Evolutionary conservation across 2,113 vertebrate genomes (phyloP), one percentile per base, ranked within the genome.

Genomic region (Haemorhous mexicanus): DNA sequence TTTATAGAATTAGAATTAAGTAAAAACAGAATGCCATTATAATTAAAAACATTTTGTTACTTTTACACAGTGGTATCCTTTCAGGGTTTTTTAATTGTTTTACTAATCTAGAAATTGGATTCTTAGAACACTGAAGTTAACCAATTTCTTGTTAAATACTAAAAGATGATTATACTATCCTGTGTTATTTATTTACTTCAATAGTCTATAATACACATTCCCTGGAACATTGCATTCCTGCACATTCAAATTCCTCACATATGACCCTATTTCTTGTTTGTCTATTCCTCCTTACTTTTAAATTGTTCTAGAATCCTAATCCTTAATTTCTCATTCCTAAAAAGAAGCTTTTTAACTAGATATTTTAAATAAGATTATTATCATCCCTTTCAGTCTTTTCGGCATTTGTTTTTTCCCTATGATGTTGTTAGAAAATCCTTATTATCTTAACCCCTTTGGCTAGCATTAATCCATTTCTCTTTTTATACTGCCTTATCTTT

Each of bases 361-460:
- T 91, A 83, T 92, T 89, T 95, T 81, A 61, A 87, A 63, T 62
- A 69, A 90, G 78, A 89, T 94, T 97, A 87, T 44, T 89, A 96
- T 95, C 83, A 89, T 81, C 39, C 67, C 37, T 62, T 87, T 88
- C 67, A 61, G 77, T 52, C 62, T 78, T 87, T 75, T 44, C 0
- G 0, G 50, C 67, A 82, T 94, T 96, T 96, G 72, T 69, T 85
- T 88, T 52, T 81, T 33, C 50, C 37, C 37, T 83, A 56, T 80
- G 90, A 96, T 93, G 69, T 72, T 94, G 85, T 81, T 93, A 93
- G 83, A 92, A 96, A 94, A 84, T 82, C 83, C 78, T 93, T 94
- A 87, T 94, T 94, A 96, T 96, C 94, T 92, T 87, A 95, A 79
- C 91, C 89, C 89, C 94, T 93, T 89, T 89, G 86, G 96, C 94